Evolutionary conservation across 2,113 vertebrate genomes (phyloP), one percentile per base, ranked within the genome.

Genomic region (Mastomys natalensis): DNA sequence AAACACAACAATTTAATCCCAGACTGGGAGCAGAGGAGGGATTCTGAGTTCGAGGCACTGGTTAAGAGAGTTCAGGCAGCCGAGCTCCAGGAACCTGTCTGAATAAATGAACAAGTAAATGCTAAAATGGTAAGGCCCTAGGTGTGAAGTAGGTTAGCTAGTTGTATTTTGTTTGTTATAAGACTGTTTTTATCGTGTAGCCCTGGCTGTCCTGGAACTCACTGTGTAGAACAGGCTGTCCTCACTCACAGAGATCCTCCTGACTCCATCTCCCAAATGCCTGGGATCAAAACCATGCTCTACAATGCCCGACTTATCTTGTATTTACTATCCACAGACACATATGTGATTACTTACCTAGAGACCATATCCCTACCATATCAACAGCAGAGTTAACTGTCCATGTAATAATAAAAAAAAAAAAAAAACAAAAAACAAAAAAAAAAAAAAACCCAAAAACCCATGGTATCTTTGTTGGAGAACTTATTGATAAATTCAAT

Each of bases 321-420:
- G 1, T 99, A 99, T 98, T 0, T 99, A 3, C 99, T 99, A 0
- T 99, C 99, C 64, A 99, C 99, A 98, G 99, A 99, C 98, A 98
- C 99, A 97, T 99, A 99, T 2, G 97, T 99, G 1, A 31, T 99
- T 76, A 26, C 26, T 88, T 99, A 99, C 97, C 97, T 99, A 0
- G 99, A 99, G 97, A 99, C 99, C 12, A 10, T 89, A 58, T 98
- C 97, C 86, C 96, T 99, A 99, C 99, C 10, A 8, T 87, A 60
- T 98, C 98, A 88, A 97, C 99, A 4, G 87, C 98, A 3, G 0
- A 98, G 1, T 11, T 99, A 81, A n/a, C 99, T 82, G 1, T 99
- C 53, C 99, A 99, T 48, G 92, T 2, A 4, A 0, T 99, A n/a
- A n/a, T 86, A 51, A 51, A 51, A 51, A 51, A 51, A 51, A 7